Conservation (phyloP, 1,140 invertebrate genomes). For the honey bee (Apis mellifera) region Amel_HAv3.1 CM009932.2:11594501-11595000, state of each 20-base stretch:
- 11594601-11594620: slow-evolving; percentile 28
- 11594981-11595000: background rate
- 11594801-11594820: slow-evolving; percentile 57
- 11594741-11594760: slow-evolving; percentile 38
- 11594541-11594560: slow-evolving; percentile 36
- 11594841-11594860: slow-evolving; percentile 31
- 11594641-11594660: background rate
- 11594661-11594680: slow-evolving; percentile 26
- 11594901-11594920: background rate
- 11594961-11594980: no score
- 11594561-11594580: slow-evolving; percentile 49
- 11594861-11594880: background rate
- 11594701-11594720: slow-evolving; percentile 54
- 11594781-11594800: slow-evolving; percentile 64
- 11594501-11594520: slow-evolving; percentile 38
- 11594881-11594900: background rate
- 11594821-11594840: slow-evolving; percentile 64
- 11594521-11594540: slow-evolving; percentile 62
- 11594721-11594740: slow-evolving; percentile 8
- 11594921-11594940: background rate
- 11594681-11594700: slow-evolving; percentile 23
- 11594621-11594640: slow-evolving; percentile 15
- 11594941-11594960: background rate
- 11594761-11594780: slow-evolving; percentile 27
- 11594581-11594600: slow-evolving; percentile 47